Evolutionary conservation across 2,797 vertebrate genomes (phyloP).

Genomic region (Myoxocephalus aenaeus): DNA sequence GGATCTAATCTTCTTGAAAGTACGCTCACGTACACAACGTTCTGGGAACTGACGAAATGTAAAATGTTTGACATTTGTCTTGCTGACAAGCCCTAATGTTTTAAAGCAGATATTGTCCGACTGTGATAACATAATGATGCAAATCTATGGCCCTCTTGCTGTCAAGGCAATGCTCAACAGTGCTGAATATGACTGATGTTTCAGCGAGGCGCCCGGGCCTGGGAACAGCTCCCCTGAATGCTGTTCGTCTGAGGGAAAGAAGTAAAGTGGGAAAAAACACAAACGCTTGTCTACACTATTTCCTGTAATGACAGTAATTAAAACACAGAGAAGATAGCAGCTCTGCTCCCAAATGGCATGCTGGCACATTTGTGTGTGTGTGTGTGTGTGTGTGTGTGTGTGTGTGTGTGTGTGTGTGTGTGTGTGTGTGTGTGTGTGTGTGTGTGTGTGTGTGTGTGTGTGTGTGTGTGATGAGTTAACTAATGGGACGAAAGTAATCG

Average conservation of each 20-base stretch:
- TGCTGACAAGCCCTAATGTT: slow-evolving; percentile 51
- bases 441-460: slow-evolving; percentile 1
- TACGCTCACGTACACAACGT: background rate
- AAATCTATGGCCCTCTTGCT: slow-evolving; percentile 44
- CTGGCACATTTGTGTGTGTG: slow-evolving; percentile 27
- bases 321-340: slow-evolving; percentile 65
- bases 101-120: slow-evolving; percentile 49
- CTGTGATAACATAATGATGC: slow-evolving; percentile 55
- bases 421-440: slow-evolving; percentile 5
- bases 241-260: slow-evolving; percentile 44
- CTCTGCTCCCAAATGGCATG: slow-evolving; percentile 53
- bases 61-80: slow-evolving; percentile 53
- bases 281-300: slow-evolving; percentile 58
- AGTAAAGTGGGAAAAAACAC: slow-evolving; percentile 51
- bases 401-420: background rate
- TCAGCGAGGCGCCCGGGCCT: slow-evolving; percentile 34
- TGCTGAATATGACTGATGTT: slow-evolving; percentile 56
- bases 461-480: slow-evolving; percentile 17
- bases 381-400: slow-evolving; percentile 1
- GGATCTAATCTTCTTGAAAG: slow-evolving; percentile 12
- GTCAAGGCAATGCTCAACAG: slow-evolving; percentile 43
- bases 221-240: slow-evolving; percentile 53
- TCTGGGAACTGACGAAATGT: slow-evolving; percentile 58
- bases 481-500: slow-evolving; percentile 32
- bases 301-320: slow-evolving; percentile 76